Base-by-base conservation (phyloP, 2,888 invertebrate genomes). In the Chaitophorus viminalis region DNA sequence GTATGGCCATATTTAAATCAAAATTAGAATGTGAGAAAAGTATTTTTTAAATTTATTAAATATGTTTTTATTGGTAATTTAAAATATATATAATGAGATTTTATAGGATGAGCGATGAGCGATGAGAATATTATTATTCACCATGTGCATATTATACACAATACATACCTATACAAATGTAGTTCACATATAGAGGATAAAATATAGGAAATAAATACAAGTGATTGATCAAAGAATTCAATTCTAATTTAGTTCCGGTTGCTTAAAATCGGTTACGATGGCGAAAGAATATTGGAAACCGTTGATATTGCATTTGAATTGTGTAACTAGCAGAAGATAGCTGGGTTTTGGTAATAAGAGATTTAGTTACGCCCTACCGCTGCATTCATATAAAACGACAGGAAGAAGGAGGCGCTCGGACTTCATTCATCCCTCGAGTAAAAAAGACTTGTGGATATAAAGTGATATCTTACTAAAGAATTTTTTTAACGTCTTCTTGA, bases 401-500 rank as follows among this genome's bases (percentile, higher is more conserved):
- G 87, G 87, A 87, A 87, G 74, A 81, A 74, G 87, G 87, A 87
- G 87, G 87, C 39, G 60, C 81, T 87, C 74, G 87, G 81, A 74
- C 81, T 87, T 81, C n/a, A 81, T 87, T 87, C 74, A 65, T 81
- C 60, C 39, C 39, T 74, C 3, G 0, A 21, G 72, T 36, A 54
- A 68, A 79, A 74, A 65, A 60, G 79, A 87, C 87, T 74, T 79
- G 39, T 52, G 78, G 78, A 54, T 74, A 54, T 82, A 60, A 85
- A 85, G 65, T 52, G 84, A 84, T 60, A 36, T 84, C 60, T 39
- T 8, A 46, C 65, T 17, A 81, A 75, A 81, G 46, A 75, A 81
- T 87, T 87, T 74, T n/a, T 74, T 87, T 81, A 87, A 87, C 87
- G 87, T 87, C 79, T 87, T 87, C 87, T 21, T 39, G 74, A 81